These are phyloP conservation scores for Willowsia nigromaculata DNA, from an alignment of 2,888 invertebrate genomes.

Conservation along the genomic window DNA sequence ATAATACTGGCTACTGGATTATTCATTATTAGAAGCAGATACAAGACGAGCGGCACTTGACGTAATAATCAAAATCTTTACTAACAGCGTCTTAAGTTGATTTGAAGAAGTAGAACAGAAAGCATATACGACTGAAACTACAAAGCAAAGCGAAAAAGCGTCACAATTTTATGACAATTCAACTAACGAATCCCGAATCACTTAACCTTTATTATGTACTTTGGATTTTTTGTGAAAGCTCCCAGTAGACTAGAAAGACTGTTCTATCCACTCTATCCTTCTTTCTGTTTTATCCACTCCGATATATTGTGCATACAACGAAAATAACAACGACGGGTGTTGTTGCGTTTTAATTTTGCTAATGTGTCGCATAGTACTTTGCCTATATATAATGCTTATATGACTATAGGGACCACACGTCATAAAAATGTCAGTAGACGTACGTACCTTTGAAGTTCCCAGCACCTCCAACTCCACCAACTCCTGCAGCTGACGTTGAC, in stretches of 20 bases:
- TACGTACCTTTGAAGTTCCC: constrained; percentile 75
- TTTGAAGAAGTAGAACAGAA: neutral
- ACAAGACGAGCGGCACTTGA: neutral
- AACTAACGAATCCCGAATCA: constrained; percentile 8
- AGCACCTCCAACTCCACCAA: neutral
- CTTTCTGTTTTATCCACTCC: too few relatives aligned
- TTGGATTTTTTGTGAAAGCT: neutral
- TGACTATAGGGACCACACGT: neutral
- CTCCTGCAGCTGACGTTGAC: constrained; percentile 64
- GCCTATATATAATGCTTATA: neutral
- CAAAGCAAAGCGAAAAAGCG: neutral
- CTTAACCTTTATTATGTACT: neutral
- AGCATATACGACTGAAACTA: too few relatives aligned
- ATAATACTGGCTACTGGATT: neutral
- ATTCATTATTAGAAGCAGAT: neutral
- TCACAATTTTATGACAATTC: neutral
- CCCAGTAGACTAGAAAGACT: neutral
- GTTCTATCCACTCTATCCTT: too few relatives aligned
- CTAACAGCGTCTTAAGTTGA: neutral
- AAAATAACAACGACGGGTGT: too few relatives aligned
- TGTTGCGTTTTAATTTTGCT: constrained; percentile 20
- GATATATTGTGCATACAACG: too few relatives aligned
- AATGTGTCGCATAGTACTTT: neutral
- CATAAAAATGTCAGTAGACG: neutral
- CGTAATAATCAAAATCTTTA: neutral